Evolutionary conservation across 2,888 invertebrate genomes (phyloP).

Genomic region (Unio pictorum): DNA sequence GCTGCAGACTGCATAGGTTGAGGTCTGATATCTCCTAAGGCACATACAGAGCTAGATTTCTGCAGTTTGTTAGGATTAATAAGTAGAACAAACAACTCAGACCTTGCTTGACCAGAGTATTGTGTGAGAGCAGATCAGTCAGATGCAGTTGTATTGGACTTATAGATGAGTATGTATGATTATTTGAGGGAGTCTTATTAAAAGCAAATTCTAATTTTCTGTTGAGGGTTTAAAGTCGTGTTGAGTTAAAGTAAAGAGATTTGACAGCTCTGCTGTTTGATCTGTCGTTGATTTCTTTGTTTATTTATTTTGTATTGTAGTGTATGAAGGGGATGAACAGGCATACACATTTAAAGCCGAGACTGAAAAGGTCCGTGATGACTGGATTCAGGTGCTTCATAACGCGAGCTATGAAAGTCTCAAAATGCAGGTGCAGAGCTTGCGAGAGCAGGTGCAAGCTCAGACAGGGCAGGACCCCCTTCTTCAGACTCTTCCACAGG

Average conservation of each 20-base stretch:
- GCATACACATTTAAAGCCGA: conserved; percentile 86
- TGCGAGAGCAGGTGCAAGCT: conserved; percentile 68
- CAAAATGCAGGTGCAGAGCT: conserved; percentile 79
- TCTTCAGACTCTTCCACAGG: conserved; percentile 42
- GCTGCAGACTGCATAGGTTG: too few relatives aligned
- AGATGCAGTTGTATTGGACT: too few relatives aligned
- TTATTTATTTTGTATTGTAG: conserved; percentile 38
- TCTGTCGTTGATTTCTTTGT: background rate
- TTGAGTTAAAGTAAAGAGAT: background rate
- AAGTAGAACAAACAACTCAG: too few relatives aligned
- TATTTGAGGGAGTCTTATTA: too few relatives aligned
- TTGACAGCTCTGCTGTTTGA: background rate
- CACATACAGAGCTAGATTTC: too few relatives aligned
- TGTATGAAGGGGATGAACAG: conserved; percentile 78
- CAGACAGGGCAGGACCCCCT: conserved; percentile 67
- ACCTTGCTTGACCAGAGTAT: too few relatives aligned
- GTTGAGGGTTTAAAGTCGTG: background rate
- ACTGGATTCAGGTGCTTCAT: conserved; percentile 89
- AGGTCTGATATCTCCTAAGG: too few relatives aligned
- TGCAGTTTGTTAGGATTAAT: too few relatives aligned
- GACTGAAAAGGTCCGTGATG: conserved; percentile 84
- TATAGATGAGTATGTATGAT: too few relatives aligned
- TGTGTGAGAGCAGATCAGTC: too few relatives aligned
- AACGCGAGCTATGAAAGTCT: conserved; percentile 88
- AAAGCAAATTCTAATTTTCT: too few relatives aligned